Evolutionary conservation across 2,797 vertebrate species (phyloP).

Genomic region (Schizopygopsis malacanthus): DNA sequence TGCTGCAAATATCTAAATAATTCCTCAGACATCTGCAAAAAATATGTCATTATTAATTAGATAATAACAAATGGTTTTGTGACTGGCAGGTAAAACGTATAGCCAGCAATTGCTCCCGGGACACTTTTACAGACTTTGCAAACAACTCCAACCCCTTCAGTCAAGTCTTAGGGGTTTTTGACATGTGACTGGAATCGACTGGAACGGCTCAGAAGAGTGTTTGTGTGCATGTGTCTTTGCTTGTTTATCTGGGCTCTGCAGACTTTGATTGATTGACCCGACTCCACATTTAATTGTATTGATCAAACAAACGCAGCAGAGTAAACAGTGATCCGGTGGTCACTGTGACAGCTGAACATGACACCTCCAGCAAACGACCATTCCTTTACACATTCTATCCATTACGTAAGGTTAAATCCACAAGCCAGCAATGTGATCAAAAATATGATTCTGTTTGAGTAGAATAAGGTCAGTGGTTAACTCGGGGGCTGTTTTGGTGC

Average conservation of each 20-base stretch:
- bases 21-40: neutral
- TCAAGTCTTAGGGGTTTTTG: neutral
- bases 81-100: neutral
- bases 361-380: neutral
- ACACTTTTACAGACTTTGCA: neutral
- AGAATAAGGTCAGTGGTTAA: conserved; percentile 47
- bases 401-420: neutral
- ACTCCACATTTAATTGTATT: conserved; percentile 18
- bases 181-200: conserved; percentile 29
- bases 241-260: conserved; percentile 33
- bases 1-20: neutral
- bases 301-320: conserved; percentile 10
- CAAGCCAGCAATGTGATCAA: conserved; percentile 44
- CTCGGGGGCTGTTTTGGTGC: conserved; percentile 42
- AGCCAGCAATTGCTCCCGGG: no score
- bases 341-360: neutral
- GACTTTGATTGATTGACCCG: conserved; percentile 27
- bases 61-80: neutral
- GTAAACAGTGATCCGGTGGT: neutral
- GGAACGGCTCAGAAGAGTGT: conserved; percentile 44
- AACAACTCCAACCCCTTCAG: neutral
- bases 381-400: conserved; percentile 8
- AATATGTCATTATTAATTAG: neutral
- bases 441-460: conserved; percentile 22
- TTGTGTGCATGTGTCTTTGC: conserved; percentile 45